These are phyloP conservation scores for Passer montanus DNA, from an alignment of 2,113 vertebrate genomes.

Conservation along the genomic window DNA sequence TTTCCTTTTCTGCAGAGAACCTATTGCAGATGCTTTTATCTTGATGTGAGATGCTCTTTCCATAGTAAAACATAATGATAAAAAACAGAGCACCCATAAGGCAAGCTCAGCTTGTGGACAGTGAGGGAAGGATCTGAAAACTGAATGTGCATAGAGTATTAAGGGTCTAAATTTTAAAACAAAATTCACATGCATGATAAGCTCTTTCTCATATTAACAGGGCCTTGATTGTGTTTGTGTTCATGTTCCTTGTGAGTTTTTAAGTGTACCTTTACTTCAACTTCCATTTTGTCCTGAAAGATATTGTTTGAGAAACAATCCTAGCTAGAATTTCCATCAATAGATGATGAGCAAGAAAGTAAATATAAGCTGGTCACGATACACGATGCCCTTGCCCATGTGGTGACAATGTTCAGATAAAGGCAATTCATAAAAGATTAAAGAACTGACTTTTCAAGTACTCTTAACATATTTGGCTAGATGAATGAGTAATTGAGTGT, in stretches of 20 bases:
- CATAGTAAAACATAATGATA: neutral
- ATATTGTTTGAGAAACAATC: neutral
- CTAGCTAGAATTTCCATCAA: neutral
- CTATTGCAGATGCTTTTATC: neutral
- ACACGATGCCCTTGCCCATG: neutral
- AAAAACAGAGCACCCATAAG: neutral
- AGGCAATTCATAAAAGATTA: conserved; percentile 61
- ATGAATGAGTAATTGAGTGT: conserved; percentile 44
- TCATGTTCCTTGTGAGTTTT: neutral
- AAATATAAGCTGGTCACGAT: neutral
- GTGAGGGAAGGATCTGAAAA: neutral
- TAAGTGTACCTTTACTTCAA: neutral
- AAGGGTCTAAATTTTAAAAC: neutral
- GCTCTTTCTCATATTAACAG: neutral
- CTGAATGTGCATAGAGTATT: neutral
- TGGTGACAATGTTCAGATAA: conserved; percentile 46
- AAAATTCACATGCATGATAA: neutral
- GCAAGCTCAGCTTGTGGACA: neutral
- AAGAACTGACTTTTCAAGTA: conserved; percentile 47
- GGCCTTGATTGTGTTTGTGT: neutral
- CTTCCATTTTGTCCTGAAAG: neutral
- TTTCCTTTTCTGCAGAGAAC: neutral
- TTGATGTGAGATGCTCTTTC: neutral
- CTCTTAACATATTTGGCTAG: conserved; percentile 41
- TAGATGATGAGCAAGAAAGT: neutral